Base-by-base conservation (phyloP, 2,888 invertebrate species). In the Holacanthella duospinosa region DNA sequence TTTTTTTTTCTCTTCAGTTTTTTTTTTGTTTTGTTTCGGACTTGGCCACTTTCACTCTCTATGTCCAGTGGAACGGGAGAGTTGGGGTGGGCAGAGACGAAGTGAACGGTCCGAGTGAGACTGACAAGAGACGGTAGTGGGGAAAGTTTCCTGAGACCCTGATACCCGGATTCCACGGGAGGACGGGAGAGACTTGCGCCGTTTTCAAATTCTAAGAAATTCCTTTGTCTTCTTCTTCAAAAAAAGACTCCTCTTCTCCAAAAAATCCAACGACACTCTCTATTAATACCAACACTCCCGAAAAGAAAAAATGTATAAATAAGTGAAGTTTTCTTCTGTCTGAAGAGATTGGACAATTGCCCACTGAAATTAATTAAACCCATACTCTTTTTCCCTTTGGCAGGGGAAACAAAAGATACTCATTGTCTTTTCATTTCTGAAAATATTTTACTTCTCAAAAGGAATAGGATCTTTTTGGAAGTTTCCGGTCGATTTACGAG, bases 211-310 rank as follows among this genome's bases (percentile, higher is more conserved):
- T 21, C 48, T 48, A 21, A n/a, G n/a, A 36, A 48, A 48, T 48
- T 48, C 48, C 48, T 48, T 48, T 48, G 48, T 48, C 48, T 48
- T 48, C 48, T 21, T 48, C 48, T n/a, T n/a, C n/a, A n/a, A n/a
- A n/a, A 48, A 48, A 21, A 48, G n/a, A 21, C 4, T 48, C 4
- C 48, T 48, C 12, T 4, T 4, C 48, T 48, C 48, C 48, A 16
- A 21, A 9, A 9, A 48, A 48, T 48, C 48, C 48, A 21, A 9
- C 16, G 36, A 12, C 36, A 12, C 48, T 48, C 48, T 48, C 48
- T 48, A 48, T 48, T 48, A 48, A 48, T 48, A 48, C 48, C 48
- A 48, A 48, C 48, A 48, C 48, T 48, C 48, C n/a, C 48, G 16
- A 9, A 48, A 36, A 36, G n/a, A 36, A 36, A 48, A 48, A 48